phyloP scores from a whole-genome alignment of 2,888 invertebrate species.

The Oxycera nigricornis region DNA sequence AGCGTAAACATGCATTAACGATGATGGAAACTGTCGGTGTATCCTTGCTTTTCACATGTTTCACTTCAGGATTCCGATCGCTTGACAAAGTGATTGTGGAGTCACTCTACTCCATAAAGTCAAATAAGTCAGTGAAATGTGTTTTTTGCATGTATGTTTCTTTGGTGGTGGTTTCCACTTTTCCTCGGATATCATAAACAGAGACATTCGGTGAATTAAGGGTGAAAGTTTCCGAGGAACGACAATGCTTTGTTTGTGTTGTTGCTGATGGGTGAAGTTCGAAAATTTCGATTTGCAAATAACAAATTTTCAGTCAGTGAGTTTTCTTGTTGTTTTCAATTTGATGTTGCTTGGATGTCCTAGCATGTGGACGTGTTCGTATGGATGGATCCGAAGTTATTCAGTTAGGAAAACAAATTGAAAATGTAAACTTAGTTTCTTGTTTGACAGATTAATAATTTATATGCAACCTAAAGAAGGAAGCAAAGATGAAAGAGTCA shows the following conservation, averaged over 20 bases:
- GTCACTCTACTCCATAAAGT: neutral
- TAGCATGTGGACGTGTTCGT: neutral
- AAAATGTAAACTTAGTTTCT: neutral
- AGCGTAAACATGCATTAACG: neutral
- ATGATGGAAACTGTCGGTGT: neutral
- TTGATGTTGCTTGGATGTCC: neutral
- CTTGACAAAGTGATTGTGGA: neutral
- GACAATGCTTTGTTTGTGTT: neutral
- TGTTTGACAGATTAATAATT: neutral
- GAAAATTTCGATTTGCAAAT: neutral
- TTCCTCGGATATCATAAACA: neutral
- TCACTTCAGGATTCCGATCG: neutral
- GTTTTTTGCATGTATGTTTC: neutral
- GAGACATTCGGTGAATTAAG: neutral
- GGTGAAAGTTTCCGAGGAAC: neutral
- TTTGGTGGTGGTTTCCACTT: neutral
- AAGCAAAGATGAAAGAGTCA: neutral
- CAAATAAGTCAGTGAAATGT: neutral
- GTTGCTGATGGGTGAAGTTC: neutral
- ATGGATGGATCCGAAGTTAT: neutral
- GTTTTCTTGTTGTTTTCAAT: neutral
- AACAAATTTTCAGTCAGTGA: conserved; percentile 11
- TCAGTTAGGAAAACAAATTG: neutral
- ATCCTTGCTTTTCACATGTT: neutral
- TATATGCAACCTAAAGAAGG: neutral